Evolutionary conservation across 2,888 invertebrate genomes (phyloP).

Genomic region (Micropterix aruncella): DNA sequence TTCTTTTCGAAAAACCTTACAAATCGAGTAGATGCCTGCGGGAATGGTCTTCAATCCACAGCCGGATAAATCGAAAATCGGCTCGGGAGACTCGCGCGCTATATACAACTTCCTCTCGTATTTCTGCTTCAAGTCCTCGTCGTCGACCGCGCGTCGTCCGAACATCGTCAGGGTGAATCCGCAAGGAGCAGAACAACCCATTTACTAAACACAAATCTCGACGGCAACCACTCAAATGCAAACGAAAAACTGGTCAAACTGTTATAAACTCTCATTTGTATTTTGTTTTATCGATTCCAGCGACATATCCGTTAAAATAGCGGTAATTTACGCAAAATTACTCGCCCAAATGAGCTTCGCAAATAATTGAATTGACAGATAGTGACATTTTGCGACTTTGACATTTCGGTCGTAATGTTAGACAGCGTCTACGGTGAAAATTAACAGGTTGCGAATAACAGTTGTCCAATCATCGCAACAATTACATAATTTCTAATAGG

Average conservation of each 20-base stretch:
- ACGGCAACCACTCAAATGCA: no score
- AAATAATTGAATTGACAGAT: no score
- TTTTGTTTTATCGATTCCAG: neutral
- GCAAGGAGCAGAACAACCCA: conserved; percentile 11
- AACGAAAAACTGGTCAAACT: no score
- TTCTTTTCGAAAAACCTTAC: conserved; percentile 71
- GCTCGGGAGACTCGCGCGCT: conserved; percentile 63
- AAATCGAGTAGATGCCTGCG: conserved; percentile 62
- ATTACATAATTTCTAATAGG: no score
- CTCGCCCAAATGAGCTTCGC: no score
- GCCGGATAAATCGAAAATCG: conserved; percentile 65
- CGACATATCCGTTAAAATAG: neutral
- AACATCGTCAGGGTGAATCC: conserved; percentile 28
- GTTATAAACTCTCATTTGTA: no score
- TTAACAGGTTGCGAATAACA: no score
- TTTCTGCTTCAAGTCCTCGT: conserved; percentile 20
- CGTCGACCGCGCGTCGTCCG: conserved; percentile 19
- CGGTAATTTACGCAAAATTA: neutral
- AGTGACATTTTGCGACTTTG: no score
- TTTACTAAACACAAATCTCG: conserved; percentile 2
- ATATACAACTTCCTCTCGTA: conserved; percentile 33
- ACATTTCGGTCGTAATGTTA: no score
- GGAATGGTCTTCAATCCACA: conserved; percentile 64
- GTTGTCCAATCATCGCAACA: no score
- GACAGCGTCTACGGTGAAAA: no score